These are phyloP conservation scores for Branchinecta lindahli DNA, from an alignment of 1,140 invertebrate genomes.

Conservation along the genomic window DNA sequence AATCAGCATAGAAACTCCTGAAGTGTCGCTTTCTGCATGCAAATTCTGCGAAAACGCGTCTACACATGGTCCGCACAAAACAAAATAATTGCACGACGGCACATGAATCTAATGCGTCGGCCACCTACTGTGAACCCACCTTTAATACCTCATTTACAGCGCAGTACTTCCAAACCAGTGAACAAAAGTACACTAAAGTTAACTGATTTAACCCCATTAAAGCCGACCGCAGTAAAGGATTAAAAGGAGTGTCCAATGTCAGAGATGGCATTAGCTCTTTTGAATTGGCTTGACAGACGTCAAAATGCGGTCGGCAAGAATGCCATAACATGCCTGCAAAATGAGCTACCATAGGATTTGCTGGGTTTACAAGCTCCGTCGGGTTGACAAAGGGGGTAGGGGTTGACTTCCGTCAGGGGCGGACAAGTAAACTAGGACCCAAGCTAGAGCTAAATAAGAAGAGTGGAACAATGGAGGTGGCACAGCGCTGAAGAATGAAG, in stretches of 20 bases:
- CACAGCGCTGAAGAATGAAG: too few species aligned
- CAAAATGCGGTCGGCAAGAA: background rate
- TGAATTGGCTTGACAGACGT: background rate
- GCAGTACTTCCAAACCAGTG: background rate
- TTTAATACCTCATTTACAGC: background rate
- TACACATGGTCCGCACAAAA: too few species aligned
- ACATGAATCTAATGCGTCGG: background rate
- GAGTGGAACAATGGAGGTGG: too few species aligned
- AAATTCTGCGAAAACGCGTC: too few species aligned
- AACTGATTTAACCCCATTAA: constrained; percentile 4
- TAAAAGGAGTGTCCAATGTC: constrained; percentile 1
- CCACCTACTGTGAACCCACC: background rate
- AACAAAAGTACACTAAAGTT: background rate
- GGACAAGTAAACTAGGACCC: too few species aligned
- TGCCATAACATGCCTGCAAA: background rate
- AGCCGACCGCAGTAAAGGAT: background rate
- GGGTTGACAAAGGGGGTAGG: too few species aligned
- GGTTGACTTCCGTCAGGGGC: too few species aligned
- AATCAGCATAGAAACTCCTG: too few species aligned
- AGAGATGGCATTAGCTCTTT: background rate
- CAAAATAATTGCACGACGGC: too few species aligned
- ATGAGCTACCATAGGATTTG: background rate
- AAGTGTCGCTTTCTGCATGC: too few species aligned
- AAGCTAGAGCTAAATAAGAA: too few species aligned
- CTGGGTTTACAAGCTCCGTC: too few species aligned